phyloP scores from a whole-genome alignment of 2,797 vertebrate genomes.

The Dendrocincla fuliginosa region DNA sequence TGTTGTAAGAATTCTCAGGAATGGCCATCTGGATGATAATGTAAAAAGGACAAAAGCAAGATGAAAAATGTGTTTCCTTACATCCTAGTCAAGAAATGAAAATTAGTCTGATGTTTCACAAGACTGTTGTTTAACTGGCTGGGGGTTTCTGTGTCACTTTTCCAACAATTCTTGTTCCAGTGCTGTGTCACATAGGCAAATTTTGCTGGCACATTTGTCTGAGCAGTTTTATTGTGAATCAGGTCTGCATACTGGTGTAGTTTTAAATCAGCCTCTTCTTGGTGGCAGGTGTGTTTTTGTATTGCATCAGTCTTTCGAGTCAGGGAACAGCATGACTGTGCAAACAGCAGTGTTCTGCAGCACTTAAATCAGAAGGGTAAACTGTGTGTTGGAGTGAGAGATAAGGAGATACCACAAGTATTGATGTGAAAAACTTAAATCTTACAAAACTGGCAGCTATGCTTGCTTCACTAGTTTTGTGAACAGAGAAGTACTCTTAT shows the following conservation, averaged over 20 bases:
- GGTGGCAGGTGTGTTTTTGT: neutral
- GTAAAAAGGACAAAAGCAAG: neutral
- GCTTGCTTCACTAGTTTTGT: neutral
- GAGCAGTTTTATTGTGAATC: neutral
- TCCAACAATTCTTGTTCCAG: neutral
- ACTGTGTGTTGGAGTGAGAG: neutral
- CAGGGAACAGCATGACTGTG: neutral
- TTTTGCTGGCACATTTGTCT: neutral
- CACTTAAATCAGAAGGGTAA: neutral
- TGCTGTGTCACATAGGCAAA: neutral
- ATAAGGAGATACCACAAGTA: neutral
- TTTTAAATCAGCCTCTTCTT: neutral
- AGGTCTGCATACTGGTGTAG: neutral
- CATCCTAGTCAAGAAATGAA: neutral
- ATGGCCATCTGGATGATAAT: neutral
- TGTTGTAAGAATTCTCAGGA: neutral
- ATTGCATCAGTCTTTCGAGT: neutral
- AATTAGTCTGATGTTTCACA: neutral
- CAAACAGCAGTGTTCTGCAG: neutral
- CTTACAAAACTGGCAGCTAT: rapidly evolving
- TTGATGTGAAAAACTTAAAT: neutral
- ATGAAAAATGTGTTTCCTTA: neutral
- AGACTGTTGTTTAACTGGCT: neutral
- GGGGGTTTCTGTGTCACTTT: neutral
- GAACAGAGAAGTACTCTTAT: neutral